Base-by-base conservation (phyloP, 2,888 invertebrate genomes). In the Athripsodes cinereus region DNA sequence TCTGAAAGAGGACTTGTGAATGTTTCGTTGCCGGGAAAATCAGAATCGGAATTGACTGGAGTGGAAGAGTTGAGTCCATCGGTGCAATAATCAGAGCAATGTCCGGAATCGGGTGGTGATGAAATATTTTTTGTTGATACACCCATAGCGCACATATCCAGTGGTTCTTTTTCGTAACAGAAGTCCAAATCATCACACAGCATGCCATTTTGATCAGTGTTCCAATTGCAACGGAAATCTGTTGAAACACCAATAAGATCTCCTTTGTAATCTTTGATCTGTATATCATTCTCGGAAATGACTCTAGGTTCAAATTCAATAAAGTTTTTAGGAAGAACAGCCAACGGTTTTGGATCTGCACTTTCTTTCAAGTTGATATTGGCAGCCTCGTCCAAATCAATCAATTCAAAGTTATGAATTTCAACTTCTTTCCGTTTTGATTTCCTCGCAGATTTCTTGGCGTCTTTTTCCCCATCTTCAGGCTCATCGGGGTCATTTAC, bases 281-380 rank as follows among this genome's bases (percentile, higher is more conserved):
- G 69, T 61, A 64, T 65, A 66, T 74, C 73, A 55, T 64, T 62
- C 31, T 65, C 64, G n/a, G 68, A 55, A 31, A 69, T 64, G 54
- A 66, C 66, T 59, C 76, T 71, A 64, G 77, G 76, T 70, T 74
- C 75, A 67, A 78, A 72, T 69, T 76, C 75, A 26, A 72, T 62
- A 70, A 72, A 75, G 55, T 67, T 64, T 64, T 75, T 72, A 63
- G 77, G 74, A 68, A 78, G 70, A 60, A 72, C 71, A 66, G 78
- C 75, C 67, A 76, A 75, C 63, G 76, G 51, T 60, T 61, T 63
- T 1, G 53, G 51, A n/a, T 58, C 59, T 1, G 16, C 19, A 22
- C 61, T 58, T 54, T 64, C 65, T 65, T 72, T 67, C 62, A 67
- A 52, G 61, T 67, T 63, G 53, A 34, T 51, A n/a, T 63, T 53